These are phyloP conservation scores for Vulpes ferrilata DNA, from an alignment of 2,113 vertebrate genomes.

Conservation along the genomic window DNA sequence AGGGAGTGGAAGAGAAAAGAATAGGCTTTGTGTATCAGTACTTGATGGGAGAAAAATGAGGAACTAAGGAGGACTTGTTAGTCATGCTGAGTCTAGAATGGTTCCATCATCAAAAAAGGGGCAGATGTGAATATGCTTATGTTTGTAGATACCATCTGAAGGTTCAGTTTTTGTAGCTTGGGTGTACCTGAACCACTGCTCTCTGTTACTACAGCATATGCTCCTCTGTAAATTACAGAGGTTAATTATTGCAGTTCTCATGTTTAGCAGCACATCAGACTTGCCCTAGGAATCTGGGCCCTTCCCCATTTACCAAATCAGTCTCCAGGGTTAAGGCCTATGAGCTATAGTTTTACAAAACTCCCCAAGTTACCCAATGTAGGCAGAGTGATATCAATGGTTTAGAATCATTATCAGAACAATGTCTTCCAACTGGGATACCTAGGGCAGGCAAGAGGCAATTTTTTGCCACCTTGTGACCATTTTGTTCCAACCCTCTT, in stretches of 20 bases:
- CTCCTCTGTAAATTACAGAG: neutral
- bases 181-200: neutral
- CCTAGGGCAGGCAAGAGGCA: neutral
- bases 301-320: neutral
- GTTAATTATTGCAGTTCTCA: neutral
- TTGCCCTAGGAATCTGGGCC: neutral
- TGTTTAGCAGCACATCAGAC: neutral
- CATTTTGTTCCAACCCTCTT: neutral
- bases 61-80: neutral
- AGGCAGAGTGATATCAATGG: neutral
- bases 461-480: neutral
- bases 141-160: neutral
- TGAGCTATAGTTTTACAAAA: neutral
- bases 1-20: neutral
- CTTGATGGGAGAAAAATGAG: neutral
- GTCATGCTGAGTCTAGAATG: neutral
- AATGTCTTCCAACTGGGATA: neutral
- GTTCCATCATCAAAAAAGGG: neutral
- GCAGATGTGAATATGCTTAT: neutral
- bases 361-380: neutral
- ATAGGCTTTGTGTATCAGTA: neutral
- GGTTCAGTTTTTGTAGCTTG: neutral
- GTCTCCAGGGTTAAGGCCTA: neutral
- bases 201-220: neutral
- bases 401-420: conserved; percentile 10